phyloP scores from a whole-genome alignment of 2,113 vertebrate genomes.

The Aphelocoma coerulescens region DNA sequence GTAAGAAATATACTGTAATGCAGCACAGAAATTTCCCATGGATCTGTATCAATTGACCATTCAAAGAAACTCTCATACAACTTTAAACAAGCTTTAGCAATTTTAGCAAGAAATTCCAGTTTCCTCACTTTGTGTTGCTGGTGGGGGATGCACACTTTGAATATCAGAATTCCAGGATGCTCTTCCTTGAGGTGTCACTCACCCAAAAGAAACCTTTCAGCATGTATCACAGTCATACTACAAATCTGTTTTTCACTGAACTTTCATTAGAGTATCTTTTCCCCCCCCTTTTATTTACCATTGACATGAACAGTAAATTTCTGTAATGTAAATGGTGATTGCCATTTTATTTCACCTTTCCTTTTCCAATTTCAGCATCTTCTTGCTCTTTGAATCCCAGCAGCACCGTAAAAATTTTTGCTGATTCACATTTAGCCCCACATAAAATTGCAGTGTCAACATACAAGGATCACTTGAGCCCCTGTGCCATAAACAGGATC shows the following conservation, averaged over 20 bases:
- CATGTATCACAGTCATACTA: neutral
- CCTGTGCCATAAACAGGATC: neutral
- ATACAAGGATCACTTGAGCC: fast-evolving
- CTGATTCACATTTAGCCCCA: neutral
- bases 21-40: neutral
- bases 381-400: neutral
- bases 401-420: neutral
- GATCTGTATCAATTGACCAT: neutral
- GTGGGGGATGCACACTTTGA: neutral
- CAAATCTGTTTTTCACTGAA: neutral
- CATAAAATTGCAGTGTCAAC: neutral
- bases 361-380: neutral
- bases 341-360: neutral
- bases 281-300: neutral
- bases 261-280: neutral
- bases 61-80: neutral
- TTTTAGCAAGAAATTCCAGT: neutral
- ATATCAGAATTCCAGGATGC: neutral
- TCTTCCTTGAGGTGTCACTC: neutral
- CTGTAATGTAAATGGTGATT: neutral
- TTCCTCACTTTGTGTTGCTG: neutral
- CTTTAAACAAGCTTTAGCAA: neutral
- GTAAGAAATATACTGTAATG: neutral
- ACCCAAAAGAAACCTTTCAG: neutral
- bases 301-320: neutral